Evolutionary conservation across 2,113 vertebrate genomes (phyloP), one percentile per base, ranked within the genome.

Genomic region (Callionymus lyra): DNA sequence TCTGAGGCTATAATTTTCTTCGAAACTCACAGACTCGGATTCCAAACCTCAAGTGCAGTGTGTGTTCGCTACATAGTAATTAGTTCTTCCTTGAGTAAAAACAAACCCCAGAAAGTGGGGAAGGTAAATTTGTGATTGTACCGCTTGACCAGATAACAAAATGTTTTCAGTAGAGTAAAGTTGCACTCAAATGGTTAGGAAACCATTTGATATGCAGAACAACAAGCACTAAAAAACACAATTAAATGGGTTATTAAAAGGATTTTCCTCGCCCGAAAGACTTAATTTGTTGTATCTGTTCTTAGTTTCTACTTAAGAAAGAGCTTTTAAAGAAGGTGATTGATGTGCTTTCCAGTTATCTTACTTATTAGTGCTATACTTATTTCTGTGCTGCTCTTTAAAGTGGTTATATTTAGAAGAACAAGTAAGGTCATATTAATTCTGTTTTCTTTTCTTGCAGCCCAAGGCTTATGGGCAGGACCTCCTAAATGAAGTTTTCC

Each of bases 401-500:
- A n/a, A n/a, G n/a, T n/a, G n/a, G n/a, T n/a, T n/a, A n/a, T n/a
- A n/a, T n/a, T n/a, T n/a, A n/a, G n/a, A n/a, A n/a, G n/a, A n/a
- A n/a, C n/a, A n/a, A n/a, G n/a, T n/a, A n/a, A n/a, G n/a, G n/a
- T n/a, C n/a, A n/a, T n/a, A 27, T 5, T 27, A 27, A 4, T 60
- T 63, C 16, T 53, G 39, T 34, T 41, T 9, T 53, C 47, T 17
- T 4, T 15, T 57, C 72, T 57, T 71, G 12, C 63, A 98, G 94
- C 77, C 85, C 2, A 95, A 89, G 59, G 79, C 72, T 8, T 53
- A 84, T 0, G 93, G 90, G 42, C 89, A 96, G 79, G 34, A 54
- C 0, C 61, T 98, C 32, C 53, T 92, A 69, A 74, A 77, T 8
- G 86, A 91, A 14, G 85, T 93, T 69, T 95, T 89, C 84, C 80